Conservation (phyloP, 2,113 vertebrate genomes). For the Glaucidium brasilianum region DNA sequence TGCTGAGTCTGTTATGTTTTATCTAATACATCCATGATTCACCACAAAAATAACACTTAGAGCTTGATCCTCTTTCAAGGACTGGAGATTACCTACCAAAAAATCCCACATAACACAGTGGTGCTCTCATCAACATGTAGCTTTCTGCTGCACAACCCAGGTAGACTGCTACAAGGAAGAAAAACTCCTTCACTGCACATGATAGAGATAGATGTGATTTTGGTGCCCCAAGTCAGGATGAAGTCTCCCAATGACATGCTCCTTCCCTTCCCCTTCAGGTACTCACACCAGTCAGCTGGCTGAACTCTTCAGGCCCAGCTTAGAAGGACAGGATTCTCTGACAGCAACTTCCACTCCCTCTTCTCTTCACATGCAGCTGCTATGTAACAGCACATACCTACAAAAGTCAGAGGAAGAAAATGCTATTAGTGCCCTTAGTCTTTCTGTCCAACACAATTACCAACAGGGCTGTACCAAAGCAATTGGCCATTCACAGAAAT, state of each 20-base stretch:
- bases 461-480: not conserved
- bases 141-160: not conserved
- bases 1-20: not conserved
- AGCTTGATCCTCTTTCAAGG: not conserved
- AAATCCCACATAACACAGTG: not conserved
- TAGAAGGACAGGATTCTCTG: not conserved
- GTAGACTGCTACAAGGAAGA: not conserved
- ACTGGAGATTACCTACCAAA: not conserved
- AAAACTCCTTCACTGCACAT: not conserved
- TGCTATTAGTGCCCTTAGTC: not conserved
- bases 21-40: not conserved
- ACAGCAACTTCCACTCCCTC: fast-evolving
- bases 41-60: not conserved
- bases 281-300: not conserved
- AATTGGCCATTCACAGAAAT: not conserved
- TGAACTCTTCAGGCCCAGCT: not conserved
- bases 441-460: not conserved
- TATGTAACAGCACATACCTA: slow-evolving; percentile 32
- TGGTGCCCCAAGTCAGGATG: not conserved
- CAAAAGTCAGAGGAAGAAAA: not conserved
- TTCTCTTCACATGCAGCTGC: slow-evolving; percentile 12
- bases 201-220: not conserved
- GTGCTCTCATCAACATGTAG: not conserved
- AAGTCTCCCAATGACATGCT: not conserved
- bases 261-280: not conserved